These are phyloP conservation scores for Azorinus chamasolen DNA, from an alignment of 2,888 invertebrate genomes.

Conservation along the genomic window DNA sequence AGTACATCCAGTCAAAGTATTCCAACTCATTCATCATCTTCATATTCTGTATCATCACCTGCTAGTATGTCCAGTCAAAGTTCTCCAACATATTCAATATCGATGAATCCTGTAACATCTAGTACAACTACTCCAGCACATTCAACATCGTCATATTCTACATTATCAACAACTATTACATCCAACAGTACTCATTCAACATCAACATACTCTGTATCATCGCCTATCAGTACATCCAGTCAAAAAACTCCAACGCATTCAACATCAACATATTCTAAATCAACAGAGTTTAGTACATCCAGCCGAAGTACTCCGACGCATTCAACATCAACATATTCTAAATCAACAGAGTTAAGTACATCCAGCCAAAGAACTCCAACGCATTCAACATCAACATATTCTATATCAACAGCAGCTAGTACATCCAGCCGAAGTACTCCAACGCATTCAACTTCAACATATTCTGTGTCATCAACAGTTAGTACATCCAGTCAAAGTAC, in stretches of 20 bases:
- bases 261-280: neutral
- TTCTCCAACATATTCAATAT: too few relatives aligned
- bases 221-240: neutral
- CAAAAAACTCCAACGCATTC: neutral
- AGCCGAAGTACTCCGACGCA: neutral
- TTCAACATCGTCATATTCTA: neutral
- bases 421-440: conserved; percentile 11
- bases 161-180: neutral
- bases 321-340: conserved; percentile 2
- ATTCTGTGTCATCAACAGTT: conserved; percentile 5
- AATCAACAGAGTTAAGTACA: neutral
- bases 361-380: neutral
- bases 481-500: conserved; percentile 25
- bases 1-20: too few relatives aligned
- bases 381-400: neutral
- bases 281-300: neutral
- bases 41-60: too few relatives aligned
- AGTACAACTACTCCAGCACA: neutral
- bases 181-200: conserved; percentile 1
- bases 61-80: too few relatives aligned
- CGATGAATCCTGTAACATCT: neutral
- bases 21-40: too few relatives aligned
- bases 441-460: conserved; percentile 14
- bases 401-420: too few relatives aligned
- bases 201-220: neutral